A percentile compares a stretch with the other conserved stretches of the same genome.
Evolutionary conservation across 2,797 vertebrate species (phyloP).

Genomic region (Silurus lanzhouensis): DNA sequence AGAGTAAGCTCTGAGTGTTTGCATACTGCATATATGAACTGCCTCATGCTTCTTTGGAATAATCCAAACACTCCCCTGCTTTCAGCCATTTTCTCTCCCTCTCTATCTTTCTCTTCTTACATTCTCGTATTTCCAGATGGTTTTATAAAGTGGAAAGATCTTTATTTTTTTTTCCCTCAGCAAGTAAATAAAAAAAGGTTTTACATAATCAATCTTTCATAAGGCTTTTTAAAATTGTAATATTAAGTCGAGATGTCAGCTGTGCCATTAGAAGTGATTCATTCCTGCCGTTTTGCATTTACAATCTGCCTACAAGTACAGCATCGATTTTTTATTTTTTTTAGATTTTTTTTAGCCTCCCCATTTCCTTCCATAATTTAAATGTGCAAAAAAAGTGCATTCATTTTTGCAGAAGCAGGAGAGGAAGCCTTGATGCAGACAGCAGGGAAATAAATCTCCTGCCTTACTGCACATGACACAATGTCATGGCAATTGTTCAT

Average conservation of each 20-base stretch:
- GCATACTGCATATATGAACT: conserved; percentile 29
- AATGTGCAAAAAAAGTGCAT: conserved; percentile 77
- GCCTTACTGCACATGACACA: conserved; percentile 78
- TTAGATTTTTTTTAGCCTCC: conserved; percentile 57
- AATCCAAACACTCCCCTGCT: conserved; percentile 24
- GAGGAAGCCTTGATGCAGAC: conserved; percentile 65
- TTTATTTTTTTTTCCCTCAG: conserved; percentile 63
- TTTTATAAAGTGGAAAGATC: conserved; percentile 52
- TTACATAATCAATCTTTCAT: conserved; percentile 82
- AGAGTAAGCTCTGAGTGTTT: conserved; percentile 19
- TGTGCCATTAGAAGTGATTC: conserved; percentile 82
- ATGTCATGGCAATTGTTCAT: conserved; percentile 80
- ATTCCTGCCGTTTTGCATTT: conserved; percentile 82
- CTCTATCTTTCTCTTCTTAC: conserved; percentile 36
- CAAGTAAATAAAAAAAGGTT: conserved; percentile 80
- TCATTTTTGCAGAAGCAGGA: conserved; percentile 72
- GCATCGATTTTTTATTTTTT: conserved; percentile 66
- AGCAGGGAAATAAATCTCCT: conserved; percentile 77
- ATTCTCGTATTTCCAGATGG: conserved; percentile 43
- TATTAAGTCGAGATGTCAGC: conserved; percentile 82
- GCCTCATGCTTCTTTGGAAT: not conserved
- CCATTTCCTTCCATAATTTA: conserved; percentile 79
- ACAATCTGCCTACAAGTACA: conserved; percentile 79
- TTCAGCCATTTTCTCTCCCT: conserved; percentile 1
- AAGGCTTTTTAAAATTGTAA: conserved; percentile 78